phyloP scores from a whole-genome alignment of 2,797 vertebrate genomes.

The Rhinophrynus dorsalis region DNA sequence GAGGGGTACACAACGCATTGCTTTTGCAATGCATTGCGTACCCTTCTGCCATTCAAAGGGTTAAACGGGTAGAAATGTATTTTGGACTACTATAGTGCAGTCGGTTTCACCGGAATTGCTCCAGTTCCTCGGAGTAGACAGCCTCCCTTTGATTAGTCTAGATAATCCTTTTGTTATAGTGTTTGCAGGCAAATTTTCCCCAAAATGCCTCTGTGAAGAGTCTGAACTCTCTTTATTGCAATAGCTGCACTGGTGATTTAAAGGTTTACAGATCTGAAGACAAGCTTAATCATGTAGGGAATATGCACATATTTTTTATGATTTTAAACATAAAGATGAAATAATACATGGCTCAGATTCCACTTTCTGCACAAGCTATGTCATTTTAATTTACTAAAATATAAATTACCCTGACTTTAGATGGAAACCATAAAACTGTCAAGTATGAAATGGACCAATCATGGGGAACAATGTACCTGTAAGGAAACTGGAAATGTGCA shows the following conservation, averaged over 20 bases:
- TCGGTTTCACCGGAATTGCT: no score
- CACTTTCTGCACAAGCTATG: slow-evolving; percentile 48
- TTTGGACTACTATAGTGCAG: no score
- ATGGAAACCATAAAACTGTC: slow-evolving; percentile 48
- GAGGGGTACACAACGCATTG: no score
- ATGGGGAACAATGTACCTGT: slow-evolving; percentile 19
- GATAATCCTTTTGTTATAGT: no score
- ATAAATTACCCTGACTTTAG: slow-evolving; percentile 56
- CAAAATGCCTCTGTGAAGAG: slow-evolving; percentile 51
- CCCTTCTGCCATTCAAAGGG: no score
- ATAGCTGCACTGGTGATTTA: slow-evolving; percentile 54
- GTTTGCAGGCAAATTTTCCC: slow-evolving; percentile 17
- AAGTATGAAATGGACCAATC: slow-evolving; percentile 30
- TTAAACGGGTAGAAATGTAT: no score
- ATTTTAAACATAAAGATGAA: slow-evolving; percentile 57
- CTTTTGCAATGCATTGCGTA: no score
- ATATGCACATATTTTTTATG: slow-evolving; percentile 58
- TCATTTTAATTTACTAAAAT: slow-evolving; percentile 57
- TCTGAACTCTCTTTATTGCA: slow-evolving; percentile 56
- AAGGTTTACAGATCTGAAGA: slow-evolving; percentile 57
- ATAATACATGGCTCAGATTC: slow-evolving; percentile 56
- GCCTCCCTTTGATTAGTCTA: no score
- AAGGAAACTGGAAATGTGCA: slow-evolving; percentile 7
- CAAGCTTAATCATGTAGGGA: slow-evolving; percentile 61
- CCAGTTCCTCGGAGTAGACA: no score